Base-by-base conservation (phyloP, 2,113 vertebrate species). In the Brachirus orientalis region DNA sequence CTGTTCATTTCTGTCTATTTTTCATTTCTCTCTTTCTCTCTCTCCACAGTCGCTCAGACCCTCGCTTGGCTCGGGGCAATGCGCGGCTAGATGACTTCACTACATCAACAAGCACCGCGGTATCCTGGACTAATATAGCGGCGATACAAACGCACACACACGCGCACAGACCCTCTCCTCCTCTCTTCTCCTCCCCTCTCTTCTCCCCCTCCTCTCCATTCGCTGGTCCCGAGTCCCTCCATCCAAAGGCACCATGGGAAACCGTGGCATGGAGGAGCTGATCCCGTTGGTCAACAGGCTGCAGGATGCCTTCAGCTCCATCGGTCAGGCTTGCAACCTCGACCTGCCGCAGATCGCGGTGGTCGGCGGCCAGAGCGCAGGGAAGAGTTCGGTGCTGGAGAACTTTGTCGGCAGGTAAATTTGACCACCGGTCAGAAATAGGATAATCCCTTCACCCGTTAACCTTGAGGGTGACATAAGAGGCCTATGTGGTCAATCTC, bases 221-320 rank as follows among this genome's bases (percentile, higher is more conserved):
- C 73, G 72, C 78, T 51, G 10, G 57, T 85, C 78, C 87, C n/a
- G 72, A 88, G 83, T 80, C 77, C 83, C 66, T 20, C 77, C 61
- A 48, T 77, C 87, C 54, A 63, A 82, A 80, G 82, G 77, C 75
- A 82, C 80, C 86, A 94, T 94, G 92, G 91, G 92, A 72, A 94
- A 94, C 83, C 91, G 93, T 61, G 95, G 95, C 89, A 97, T 98
- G 96, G 96, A 97, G 90, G 95, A 96, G 1, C 90, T 97, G 65
- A 96, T 96, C 90, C 95, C 95, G 35, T 89, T 98, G 89, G 96
- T 97, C 79, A 97, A 97, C 93, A 93, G 86, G 71, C 94, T 97
- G 84, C 96, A 97, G 93, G 96, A 98, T 67, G 96, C 96, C 53
- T 98, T 98, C 93, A 95, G 95, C 77, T 92, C 93, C 70, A 93